These are phyloP conservation scores for Aramus guarauna DNA, from an alignment of 2,113 vertebrate genomes.

Conservation along the genomic window DNA sequence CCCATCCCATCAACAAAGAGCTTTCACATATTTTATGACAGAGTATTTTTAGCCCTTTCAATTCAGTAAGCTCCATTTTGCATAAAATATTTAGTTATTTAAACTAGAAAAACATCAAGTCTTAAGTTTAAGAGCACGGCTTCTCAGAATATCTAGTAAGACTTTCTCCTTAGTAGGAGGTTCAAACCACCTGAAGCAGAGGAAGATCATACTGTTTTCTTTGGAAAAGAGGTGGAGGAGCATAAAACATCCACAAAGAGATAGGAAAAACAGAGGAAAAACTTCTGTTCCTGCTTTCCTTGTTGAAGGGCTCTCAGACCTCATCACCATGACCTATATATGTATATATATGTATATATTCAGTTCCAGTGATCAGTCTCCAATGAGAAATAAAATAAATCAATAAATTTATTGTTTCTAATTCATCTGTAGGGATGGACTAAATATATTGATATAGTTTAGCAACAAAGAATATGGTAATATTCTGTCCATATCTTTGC, in stretches of 20 bases:
- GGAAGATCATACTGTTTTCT: background rate
- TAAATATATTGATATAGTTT: background rate
- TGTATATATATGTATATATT: background rate
- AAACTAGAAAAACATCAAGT: background rate
- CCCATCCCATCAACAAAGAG: background rate
- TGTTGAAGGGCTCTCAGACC: background rate
- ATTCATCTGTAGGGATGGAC: background rate
- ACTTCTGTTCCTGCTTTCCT: background rate
- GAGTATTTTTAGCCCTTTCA: background rate
- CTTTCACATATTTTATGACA: background rate
- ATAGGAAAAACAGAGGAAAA: background rate
- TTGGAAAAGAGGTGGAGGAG: background rate
- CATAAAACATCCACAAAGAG: background rate
- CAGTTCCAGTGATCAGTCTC: background rate
- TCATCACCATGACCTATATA: background rate
- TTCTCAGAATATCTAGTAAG: background rate
- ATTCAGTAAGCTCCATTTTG: background rate
- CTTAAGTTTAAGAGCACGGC: background rate
- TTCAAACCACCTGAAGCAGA: background rate
- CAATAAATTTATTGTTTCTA: background rate
- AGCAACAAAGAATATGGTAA: background rate
- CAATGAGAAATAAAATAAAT: background rate
- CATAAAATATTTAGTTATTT: background rate
- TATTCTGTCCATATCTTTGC: background rate
- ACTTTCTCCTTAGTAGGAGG: fast-evolving